Evolutionary conservation across 2,888 invertebrate genomes (phyloP).

Genomic region (Hypercompe scribonia): DNA sequence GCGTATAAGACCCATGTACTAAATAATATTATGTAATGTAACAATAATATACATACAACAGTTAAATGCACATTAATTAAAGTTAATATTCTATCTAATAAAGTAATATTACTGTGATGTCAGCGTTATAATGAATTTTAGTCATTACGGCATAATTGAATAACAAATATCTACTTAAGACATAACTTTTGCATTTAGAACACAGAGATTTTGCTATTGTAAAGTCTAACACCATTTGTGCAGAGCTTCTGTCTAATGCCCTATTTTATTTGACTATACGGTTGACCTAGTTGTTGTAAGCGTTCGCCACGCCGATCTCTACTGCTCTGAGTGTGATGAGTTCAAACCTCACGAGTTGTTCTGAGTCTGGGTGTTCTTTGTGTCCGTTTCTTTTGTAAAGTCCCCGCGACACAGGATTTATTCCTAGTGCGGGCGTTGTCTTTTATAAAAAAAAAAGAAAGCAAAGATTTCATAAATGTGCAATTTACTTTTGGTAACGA

Average conservation of each 20-base stretch:
- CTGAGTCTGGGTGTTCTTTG: too few species aligned
- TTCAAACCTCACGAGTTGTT: too few species aligned
- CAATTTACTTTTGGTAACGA: background rate
- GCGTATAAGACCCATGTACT: background rate
- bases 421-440: too few species aligned
- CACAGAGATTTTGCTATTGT: slow-evolving; percentile 8
- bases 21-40: background rate
- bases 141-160: slow-evolving; percentile 13
- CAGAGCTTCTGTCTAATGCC: slow-evolving; percentile 3
- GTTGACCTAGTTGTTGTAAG: too few species aligned
- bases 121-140: background rate
- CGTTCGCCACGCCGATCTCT: too few species aligned
- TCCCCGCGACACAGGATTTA: too few species aligned
- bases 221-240: slow-evolving; percentile 1
- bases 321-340: too few species aligned
- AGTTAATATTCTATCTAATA: background rate
- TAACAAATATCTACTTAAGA: slow-evolving; percentile 5
- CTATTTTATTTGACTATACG: background rate
- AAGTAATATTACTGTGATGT: background rate
- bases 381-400: too few species aligned
- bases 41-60: background rate
- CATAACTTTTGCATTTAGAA: slow-evolving; percentile 10
- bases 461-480: too few species aligned
- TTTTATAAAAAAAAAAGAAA: too few species aligned
- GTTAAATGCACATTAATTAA: slow-evolving; percentile 6